These are phyloP conservation scores for Eulemur rufifrons DNA, from an alignment of 2,113 vertebrate species.

Conservation along the genomic window DNA sequence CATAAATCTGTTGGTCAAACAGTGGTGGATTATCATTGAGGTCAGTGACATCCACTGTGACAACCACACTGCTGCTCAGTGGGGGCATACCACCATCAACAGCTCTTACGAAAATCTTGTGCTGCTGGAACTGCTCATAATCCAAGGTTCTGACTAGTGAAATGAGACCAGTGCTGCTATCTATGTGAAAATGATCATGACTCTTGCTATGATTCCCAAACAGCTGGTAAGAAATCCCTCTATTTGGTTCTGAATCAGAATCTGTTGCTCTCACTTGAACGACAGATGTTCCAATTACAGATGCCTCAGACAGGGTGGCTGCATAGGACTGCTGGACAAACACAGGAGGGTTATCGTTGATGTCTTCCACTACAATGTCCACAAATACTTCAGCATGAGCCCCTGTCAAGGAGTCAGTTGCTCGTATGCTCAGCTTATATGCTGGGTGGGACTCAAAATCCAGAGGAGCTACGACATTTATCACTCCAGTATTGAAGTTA, in stretches of 20 bases:
- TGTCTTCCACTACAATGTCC: conserved; percentile 94
- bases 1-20: conserved; percentile 91
- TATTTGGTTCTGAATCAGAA: conserved; percentile 91
- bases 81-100: conserved; percentile 94
- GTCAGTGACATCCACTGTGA: conserved; percentile 91
- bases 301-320: conserved; percentile 93
- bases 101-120: conserved; percentile 89
- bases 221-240: conserved; percentile 92
- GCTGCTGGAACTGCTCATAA: conserved; percentile 89
- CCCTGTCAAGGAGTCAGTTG: conserved; percentile 95
- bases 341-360: conserved; percentile 94
- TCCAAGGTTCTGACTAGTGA: conserved; percentile 89
- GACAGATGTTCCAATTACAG: conserved; percentile 90
- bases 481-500: conserved; percentile 97
- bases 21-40: conserved; percentile 95
- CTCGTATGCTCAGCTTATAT: conserved; percentile 94
- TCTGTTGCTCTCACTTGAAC: conserved; percentile 92
- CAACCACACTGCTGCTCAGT: conserved; percentile 88
- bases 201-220: conserved; percentile 88
- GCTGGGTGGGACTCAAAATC: conserved; percentile 97
- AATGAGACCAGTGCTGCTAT: conserved; percentile 91
- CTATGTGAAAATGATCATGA: conserved; percentile 91
- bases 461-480: conserved; percentile 90
- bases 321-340: conserved; percentile 89
- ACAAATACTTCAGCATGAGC: conserved; percentile 94